A percentile compares a stretch with the other conserved stretches of the same genome.
Conservation (phyloP, 2,113 vertebrate species). For the Paramormyrops kingsleyae region DNA sequence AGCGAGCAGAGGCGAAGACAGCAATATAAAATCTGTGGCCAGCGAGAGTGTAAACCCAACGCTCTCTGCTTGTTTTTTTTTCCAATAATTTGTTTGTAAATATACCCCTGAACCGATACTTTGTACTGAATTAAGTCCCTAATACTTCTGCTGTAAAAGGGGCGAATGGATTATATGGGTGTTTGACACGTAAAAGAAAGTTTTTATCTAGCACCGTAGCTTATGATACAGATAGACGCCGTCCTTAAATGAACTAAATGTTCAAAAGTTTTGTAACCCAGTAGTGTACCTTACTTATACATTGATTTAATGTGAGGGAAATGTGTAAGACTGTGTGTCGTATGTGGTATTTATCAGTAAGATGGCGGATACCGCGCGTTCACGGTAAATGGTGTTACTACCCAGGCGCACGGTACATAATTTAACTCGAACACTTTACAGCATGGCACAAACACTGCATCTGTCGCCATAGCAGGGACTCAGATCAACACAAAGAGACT, state of each 20-base stretch:
- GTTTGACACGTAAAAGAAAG: background rate
- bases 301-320: background rate
- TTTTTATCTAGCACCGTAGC: background rate
- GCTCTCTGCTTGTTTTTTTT: background rate
- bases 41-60: background rate
- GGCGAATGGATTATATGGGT: no score
- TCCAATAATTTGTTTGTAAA: no score
- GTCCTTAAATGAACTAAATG: background rate
- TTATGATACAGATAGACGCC: background rate
- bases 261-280: background rate
- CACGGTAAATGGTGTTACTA: background rate
- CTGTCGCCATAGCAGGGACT: conserved; percentile 20
- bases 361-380: background rate
- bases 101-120: no score
- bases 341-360: background rate
- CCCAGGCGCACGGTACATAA: background rate
- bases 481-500: conserved; percentile 22
- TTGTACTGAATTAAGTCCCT: no score
- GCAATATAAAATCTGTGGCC: background rate
- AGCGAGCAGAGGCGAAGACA: background rate
- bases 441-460: conserved; percentile 7
- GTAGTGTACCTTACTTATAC: background rate
- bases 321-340: background rate
- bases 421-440: conserved; percentile 32
- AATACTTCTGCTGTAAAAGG: no score